phyloP scores from a whole-genome alignment of 2,113 vertebrate species.

The Bettongia penicillata region DNA sequence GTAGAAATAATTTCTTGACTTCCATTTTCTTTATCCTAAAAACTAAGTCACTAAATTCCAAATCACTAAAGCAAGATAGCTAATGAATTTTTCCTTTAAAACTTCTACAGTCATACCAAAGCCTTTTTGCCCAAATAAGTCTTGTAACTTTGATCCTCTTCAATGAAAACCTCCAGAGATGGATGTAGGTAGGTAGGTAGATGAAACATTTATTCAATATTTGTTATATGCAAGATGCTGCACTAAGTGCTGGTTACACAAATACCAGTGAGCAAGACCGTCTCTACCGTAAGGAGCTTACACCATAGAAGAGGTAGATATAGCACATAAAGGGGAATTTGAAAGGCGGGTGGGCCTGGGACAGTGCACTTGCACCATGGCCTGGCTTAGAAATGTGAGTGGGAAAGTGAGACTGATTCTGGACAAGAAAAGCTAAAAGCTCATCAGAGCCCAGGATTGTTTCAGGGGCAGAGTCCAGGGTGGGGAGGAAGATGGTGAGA shows the following conservation, averaged over 20 bases:
- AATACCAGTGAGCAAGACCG: not conserved
- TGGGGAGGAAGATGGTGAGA: not conserved
- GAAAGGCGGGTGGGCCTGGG: not conserved
- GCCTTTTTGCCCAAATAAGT: constrained; percentile 15
- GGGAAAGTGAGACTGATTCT: constrained; percentile 40
- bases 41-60: constrained; percentile 8
- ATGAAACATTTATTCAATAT: not conserved
- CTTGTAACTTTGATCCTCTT: constrained; percentile 46
- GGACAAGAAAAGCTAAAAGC: constrained; percentile 2
- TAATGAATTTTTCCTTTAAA: constrained; percentile 38
- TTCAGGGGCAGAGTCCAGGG: not conserved
- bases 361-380: not conserved
- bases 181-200: not conserved
- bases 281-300: not conserved
- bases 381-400: constrained; percentile 36
- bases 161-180: constrained; percentile 49
- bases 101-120: constrained; percentile 6
- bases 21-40: constrained; percentile 37
- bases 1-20: not conserved
- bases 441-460: not conserved
- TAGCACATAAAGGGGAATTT: not conserved
- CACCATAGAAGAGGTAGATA: not conserved
- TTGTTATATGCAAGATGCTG: not conserved
- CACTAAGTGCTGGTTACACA: not conserved
- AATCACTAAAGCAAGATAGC: constrained; percentile 17